Percentiles rank a stretch among this genome's conserved stretches.
Evolutionary conservation across 2,113 vertebrate genomes (phyloP).

Genomic region (Abramis brama): DNA sequence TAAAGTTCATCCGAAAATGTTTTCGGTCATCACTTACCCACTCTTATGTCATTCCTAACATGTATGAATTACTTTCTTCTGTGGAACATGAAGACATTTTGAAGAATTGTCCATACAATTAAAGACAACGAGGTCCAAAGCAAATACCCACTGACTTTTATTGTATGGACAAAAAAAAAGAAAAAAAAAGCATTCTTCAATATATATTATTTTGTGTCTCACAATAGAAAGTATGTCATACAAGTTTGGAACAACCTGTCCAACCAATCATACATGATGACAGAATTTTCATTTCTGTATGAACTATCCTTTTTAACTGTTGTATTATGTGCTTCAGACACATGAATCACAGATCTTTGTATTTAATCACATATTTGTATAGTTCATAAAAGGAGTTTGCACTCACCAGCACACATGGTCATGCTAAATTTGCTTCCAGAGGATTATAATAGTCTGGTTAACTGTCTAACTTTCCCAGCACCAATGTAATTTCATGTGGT

Average conservation of each 20-base stretch:
- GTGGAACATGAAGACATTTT: too few species aligned
- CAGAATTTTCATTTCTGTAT: neutral
- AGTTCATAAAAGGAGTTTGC: neutral
- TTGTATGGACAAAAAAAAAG: too few species aligned
- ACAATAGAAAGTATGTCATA: neutral
- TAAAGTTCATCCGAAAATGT: too few species aligned
- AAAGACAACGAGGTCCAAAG: too few species aligned
- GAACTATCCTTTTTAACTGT: neutral
- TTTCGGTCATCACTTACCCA: too few species aligned
- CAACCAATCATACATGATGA: neutral
- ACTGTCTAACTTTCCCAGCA: constrained; percentile 24
- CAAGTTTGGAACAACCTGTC: neutral
- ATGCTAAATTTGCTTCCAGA: constrained; percentile 11
- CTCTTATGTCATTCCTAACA: too few species aligned
- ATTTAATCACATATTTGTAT: neutral
- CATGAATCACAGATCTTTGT: neutral
- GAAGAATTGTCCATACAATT: too few species aligned
- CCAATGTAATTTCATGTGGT: neutral
- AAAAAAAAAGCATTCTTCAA: too few species aligned
- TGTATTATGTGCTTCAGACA: neutral
- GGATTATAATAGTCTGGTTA: constrained; percentile 17
- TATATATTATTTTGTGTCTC: neutral
- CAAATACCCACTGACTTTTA: too few species aligned
- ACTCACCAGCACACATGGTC: constrained; percentile 1
- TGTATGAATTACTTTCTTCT: too few species aligned